Evolutionary conservation across 2,888 invertebrate species (phyloP).

Genomic region (Apocheima hispidaria): DNA sequence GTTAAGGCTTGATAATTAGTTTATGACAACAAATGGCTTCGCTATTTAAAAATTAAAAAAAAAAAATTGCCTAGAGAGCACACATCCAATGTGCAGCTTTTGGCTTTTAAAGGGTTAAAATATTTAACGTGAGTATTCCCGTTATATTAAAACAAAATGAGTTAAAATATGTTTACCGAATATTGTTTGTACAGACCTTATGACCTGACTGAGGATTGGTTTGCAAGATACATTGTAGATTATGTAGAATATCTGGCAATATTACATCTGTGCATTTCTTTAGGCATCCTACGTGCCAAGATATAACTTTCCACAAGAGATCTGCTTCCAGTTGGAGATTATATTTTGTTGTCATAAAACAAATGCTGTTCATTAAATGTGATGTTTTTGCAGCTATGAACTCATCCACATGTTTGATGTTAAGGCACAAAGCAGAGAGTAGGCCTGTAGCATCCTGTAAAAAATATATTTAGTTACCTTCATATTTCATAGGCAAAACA

Average conservation of each 20-base stretch:
- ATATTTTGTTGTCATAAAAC: constrained; percentile 74
- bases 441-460: constrained; percentile 73
- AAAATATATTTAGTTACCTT: constrained; percentile 1
- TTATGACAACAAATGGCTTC: too few relatives aligned
- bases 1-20: too few relatives aligned
- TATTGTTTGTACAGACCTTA: constrained; percentile 56
- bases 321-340: constrained; percentile 72
- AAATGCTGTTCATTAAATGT: constrained; percentile 83
- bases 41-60: too few relatives aligned
- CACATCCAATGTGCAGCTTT: too few relatives aligned
- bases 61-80: too few relatives aligned
- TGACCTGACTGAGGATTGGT: constrained; percentile 57
- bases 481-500: too few relatives aligned
- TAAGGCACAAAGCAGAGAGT: constrained; percentile 67
- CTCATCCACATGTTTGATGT: constrained; percentile 79
- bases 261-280: constrained; percentile 72
- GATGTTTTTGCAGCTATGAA: constrained; percentile 86
- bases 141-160: too few relatives aligned
- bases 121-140: too few relatives aligned
- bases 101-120: too few relatives aligned
- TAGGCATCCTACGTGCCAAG: constrained; percentile 78
- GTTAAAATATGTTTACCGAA: too few relatives aligned
- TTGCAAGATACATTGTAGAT: constrained; percentile 73
- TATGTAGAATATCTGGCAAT: constrained; percentile 75
- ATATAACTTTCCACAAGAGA: constrained; percentile 65